A percentile compares a stretch with the other conserved stretches of the same genome.
These are phyloP conservation scores for Eptatretus atami DNA, from an alignment of 2,797 vertebrate genomes.

Conservation along the genomic window DNA sequence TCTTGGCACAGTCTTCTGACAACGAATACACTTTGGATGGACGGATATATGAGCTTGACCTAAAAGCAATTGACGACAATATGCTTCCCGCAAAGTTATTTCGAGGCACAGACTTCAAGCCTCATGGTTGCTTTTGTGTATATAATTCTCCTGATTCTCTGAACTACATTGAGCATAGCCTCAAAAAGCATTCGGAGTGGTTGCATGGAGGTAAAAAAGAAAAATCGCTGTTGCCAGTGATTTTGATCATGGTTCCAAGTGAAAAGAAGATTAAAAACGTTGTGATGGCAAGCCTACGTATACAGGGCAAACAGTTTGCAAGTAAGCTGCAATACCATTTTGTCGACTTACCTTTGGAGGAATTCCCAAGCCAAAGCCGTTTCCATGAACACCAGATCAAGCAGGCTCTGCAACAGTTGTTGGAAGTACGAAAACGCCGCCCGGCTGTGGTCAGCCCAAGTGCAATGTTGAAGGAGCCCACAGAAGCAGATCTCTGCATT, in stretches of 20 bases:
- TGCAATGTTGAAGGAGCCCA: slow-evolving; percentile 73
- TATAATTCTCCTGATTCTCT: slow-evolving; percentile 92
- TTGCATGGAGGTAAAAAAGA: slow-evolving; percentile 57
- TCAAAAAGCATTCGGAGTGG: slow-evolving; percentile 67
- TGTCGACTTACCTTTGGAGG: slow-evolving; percentile 57
- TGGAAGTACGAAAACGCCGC: slow-evolving; percentile 74
- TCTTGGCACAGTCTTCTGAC: slow-evolving; percentile 79
- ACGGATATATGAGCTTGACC: slow-evolving; percentile 89
- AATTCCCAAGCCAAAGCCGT: slow-evolving; percentile 42
- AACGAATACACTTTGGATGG: slow-evolving; percentile 94
- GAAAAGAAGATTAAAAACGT: slow-evolving; percentile 67
- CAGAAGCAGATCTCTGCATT: slow-evolving; percentile 72
- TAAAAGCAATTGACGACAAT: slow-evolving; percentile 63
- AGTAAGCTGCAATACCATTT: slow-evolving; percentile 97
- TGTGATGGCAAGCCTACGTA: slow-evolving; percentile 75
- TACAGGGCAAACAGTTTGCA: slow-evolving; percentile 82
- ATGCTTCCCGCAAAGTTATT: slow-evolving; percentile 56
- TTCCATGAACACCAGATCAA: slow-evolving; percentile 92
- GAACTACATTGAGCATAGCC: slow-evolving; percentile 69
- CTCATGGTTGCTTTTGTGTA: slow-evolving; percentile 86
- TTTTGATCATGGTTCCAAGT: slow-evolving; percentile 77
- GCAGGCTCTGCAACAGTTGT: slow-evolving; percentile 56
- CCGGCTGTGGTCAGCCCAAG: slow-evolving; percentile 54
- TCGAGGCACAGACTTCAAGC: slow-evolving; percentile 64
- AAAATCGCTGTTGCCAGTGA: slow-evolving; percentile 46